Base-by-base conservation (phyloP, 1,140 invertebrate genomes). In the Tenebrio molitor region DNA sequence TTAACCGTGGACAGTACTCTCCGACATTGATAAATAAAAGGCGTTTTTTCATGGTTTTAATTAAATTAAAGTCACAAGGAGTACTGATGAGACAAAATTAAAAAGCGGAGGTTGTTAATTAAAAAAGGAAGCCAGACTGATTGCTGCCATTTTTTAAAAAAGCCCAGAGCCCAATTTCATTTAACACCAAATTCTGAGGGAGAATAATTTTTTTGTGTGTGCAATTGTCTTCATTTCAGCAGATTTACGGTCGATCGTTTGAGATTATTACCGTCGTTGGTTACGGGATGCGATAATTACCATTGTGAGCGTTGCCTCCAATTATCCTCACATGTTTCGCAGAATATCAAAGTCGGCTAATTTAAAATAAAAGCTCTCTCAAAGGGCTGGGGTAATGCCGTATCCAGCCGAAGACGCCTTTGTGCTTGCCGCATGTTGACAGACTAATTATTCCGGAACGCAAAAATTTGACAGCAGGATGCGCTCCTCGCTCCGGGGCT, bases 11-110 rank as follows among this genome's bases (percentile, higher is more conserved):
- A 39, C 69, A 34, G 19, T 23, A 17, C 36, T 70, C 21, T 7
- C 25, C 16, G 62, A 73, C 74, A 44, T 71, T 78, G 75, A 78
- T 72, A 75, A 78, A 78, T 77, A 71, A 68, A 42, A 53, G 69
- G 25, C 75, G 73, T 77, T 66, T 71, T 79, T 75, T 71, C 62
- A 74, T 73, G 42, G 72, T 50, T 77, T 73, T 77, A 77, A 79
- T 79, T 79, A 76, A 79, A 79, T 79, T 77, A 79, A 77, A 77
- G 74, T 79, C 76, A 74, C 53, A 69, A 76, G 74, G 64, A 76
- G 77, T 75, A 72, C 74, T 72, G 72, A 78, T 76, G 71, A 69
- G 71, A 76, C 73, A 71, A 76, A 79, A 79, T 79, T 79, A 79
- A 79, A 79, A 76, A 79, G 76, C 74, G 71, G 73, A 76, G 41